Evolutionary conservation across 2,113 vertebrate genomes (phyloP).

Genomic region (Sinocyclocheilus anshuiensis): DNA sequence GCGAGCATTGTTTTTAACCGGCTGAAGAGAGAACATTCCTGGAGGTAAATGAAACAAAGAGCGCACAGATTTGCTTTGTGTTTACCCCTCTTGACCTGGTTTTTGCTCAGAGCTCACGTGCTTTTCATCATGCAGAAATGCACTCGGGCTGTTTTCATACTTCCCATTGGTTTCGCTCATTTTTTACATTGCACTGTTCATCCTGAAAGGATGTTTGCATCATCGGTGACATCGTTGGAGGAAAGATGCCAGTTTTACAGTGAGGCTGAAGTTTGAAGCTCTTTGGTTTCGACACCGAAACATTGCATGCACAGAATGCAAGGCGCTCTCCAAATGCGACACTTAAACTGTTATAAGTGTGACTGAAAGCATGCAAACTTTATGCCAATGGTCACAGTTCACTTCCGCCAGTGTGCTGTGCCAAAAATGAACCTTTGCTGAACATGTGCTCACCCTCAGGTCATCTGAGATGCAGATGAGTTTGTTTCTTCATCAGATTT

Average conservation of each 20-base stretch:
- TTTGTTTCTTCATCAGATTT: too few relatives aligned
- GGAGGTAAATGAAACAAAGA: constrained; percentile 43
- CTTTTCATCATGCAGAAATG: constrained; percentile 7
- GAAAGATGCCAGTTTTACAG: not conserved
- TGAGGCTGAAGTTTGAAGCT: too few relatives aligned
- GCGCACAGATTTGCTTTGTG: constrained; percentile 28
- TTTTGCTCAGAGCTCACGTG: constrained; percentile 33
- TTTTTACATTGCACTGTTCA: not conserved
- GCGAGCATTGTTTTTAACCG: constrained; percentile 45
- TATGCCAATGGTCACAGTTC: too few relatives aligned
- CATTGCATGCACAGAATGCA: too few relatives aligned
- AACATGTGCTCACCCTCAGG: too few relatives aligned
- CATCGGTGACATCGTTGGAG: not conserved
- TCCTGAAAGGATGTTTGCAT: not conserved
- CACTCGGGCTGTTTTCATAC: not conserved
- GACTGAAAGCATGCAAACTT: too few relatives aligned
- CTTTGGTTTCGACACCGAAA: too few relatives aligned
- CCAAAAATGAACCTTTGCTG: too few relatives aligned
- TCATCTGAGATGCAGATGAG: too few relatives aligned
- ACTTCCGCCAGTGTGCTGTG: too few relatives aligned
- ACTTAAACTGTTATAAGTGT: too few relatives aligned
- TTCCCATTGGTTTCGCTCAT: not conserved
- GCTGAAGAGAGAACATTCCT: constrained; percentile 40
- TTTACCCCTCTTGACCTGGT: constrained; percentile 42
- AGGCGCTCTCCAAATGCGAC: too few relatives aligned